Evolutionary conservation across 2,797 vertebrate genomes (phyloP), one percentile per base, ranked within the genome.

Genomic region (Phataginus tetradactyla): DNA sequence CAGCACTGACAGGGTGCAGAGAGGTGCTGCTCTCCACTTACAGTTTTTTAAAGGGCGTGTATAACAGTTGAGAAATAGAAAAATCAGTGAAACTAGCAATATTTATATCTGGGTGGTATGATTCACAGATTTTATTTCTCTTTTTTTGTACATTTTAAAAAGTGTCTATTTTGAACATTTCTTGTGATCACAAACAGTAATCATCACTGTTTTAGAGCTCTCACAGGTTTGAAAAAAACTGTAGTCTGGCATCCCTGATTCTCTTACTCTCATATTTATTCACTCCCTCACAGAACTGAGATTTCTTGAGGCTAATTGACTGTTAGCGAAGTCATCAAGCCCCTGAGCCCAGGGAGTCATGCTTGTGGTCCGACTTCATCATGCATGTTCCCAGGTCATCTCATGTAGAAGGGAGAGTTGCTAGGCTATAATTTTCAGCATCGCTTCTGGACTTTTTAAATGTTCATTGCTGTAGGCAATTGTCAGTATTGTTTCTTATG

Each of bases 371-470:
- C 15, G 69, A n/a, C 69, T 55, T 14, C 39, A 51, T 8, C 61
- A 6, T 1, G 3, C 1, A 0, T 0, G 2, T 11, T 27, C 37
- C 27, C 6, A 0, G 45, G 8, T 23, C 12, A 27, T 25, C 80
- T 69, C 51, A 9, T 10, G 0, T 29, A 32, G 21, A 39, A 23
- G 45, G 1, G 0, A 21, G 34, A 17, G 88, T 27, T 2, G 14
- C 81, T 27, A 13, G 72, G 45, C 39, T 39, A 2, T 17, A 3
- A 11, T 64, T 74, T 21, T n/a, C 59, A n/a, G 1, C 0, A 3
- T 77, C 53, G 39, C 25, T 37, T 53, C 68, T 66, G 69, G 95
- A 15, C 72, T 66, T 61, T 9, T 5, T 23, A 32, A 57, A 10
- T 27, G 77, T 12, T 6, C 39, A 1, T 23, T 29, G 68, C 80